These are phyloP conservation scores for Entomobrya multifasciata DNA, from an alignment of 2,888 invertebrate species.

Conservation along the genomic window DNA sequence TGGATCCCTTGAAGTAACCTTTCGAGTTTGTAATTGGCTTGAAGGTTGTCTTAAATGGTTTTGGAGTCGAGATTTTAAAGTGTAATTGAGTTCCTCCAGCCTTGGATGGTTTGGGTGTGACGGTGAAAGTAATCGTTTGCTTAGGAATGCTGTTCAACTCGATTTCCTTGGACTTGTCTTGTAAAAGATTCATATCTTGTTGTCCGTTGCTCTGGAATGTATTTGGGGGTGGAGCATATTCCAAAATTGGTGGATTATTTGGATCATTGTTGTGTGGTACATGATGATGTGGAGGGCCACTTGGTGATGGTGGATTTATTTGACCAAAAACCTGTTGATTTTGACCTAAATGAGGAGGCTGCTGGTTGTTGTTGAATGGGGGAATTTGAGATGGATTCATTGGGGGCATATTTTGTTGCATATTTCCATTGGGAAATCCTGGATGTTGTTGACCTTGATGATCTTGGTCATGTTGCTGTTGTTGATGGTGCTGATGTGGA, in stretches of 20 bases:
- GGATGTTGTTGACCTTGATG: conserved; percentile 3
- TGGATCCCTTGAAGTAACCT: conserved; percentile 70
- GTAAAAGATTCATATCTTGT: conserved; percentile 60
- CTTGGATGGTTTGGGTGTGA: conserved; percentile 70
- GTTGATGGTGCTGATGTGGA: conserved; percentile 3
- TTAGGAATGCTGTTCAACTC: conserved; percentile 63
- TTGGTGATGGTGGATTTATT: conserved; percentile 43
- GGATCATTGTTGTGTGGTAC: conserved; percentile 45
- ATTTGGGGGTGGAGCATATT: conserved; percentile 75
- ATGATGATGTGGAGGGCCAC: neutral
- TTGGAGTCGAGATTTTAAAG: conserved; percentile 73
- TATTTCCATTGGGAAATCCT: conserved; percentile 15
- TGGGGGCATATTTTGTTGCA: conserved; percentile 7
- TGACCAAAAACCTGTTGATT: conserved; percentile 57
- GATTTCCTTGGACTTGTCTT: conserved; percentile 48
- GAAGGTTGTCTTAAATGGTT: conserved; percentile 67
- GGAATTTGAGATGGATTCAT: conserved; percentile 44
- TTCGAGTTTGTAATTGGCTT: conserved; percentile 60
- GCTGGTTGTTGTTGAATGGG: conserved; percentile 42
- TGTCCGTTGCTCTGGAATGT: conserved; percentile 64
- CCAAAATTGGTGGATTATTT: conserved; percentile 68
- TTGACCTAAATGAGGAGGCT: conserved; percentile 19
- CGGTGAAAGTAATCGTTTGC: conserved; percentile 74
- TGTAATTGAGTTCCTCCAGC: conserved; percentile 68
- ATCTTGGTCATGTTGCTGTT: conserved; percentile 15